A percentile compares a stretch with the other conserved stretches of the same genome.
These are phyloP conservation scores for Apodemia duryi DNA, from an alignment of 2,888 invertebrate species.

Conservation along the genomic window DNA sequence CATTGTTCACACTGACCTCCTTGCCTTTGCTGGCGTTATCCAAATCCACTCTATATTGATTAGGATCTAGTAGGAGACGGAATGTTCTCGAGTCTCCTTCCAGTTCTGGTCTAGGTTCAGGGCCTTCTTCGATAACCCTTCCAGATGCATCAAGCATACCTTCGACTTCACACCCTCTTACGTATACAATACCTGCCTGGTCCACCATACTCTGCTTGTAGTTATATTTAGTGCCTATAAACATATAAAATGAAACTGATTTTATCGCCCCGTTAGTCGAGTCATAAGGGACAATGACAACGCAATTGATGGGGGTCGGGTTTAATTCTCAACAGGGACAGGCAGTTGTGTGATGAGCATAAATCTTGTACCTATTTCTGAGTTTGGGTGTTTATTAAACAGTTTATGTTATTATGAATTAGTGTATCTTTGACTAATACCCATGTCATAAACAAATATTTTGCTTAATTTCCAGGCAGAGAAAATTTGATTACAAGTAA, in stretches of 20 bases:
- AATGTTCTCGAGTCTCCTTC: conserved; percentile 95
- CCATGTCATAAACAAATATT: no score
- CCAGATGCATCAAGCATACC: conserved; percentile 98
- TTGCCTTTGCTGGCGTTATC: conserved; percentile 88
- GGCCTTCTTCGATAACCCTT: conserved; percentile 96
- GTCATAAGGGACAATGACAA: no score
- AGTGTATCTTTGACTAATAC: no score
- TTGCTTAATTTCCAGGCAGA: no score
- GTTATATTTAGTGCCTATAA: conserved; percentile 86
- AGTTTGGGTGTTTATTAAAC: no score
- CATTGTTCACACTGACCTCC: conserved; percentile 74
- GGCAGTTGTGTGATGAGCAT: no score
- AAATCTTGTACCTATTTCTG: no score
- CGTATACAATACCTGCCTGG: conserved; percentile 94
- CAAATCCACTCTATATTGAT: conserved; percentile 97
- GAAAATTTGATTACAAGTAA: no score
- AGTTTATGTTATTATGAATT: no score
- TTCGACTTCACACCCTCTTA: conserved; percentile 98
- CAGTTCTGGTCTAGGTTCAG: conserved; percentile 91
- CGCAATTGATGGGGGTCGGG: no score
- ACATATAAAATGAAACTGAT: conserved; percentile 4
- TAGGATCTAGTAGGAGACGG: conserved; percentile 96
- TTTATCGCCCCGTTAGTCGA: no score
- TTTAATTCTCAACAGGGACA: no score
- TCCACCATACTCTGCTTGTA: conserved; percentile 92